Evolutionary conservation across 2,888 invertebrate species (phyloP), one percentile per base, ranked within the genome.

Genomic region (Drosophila falleni): DNA sequence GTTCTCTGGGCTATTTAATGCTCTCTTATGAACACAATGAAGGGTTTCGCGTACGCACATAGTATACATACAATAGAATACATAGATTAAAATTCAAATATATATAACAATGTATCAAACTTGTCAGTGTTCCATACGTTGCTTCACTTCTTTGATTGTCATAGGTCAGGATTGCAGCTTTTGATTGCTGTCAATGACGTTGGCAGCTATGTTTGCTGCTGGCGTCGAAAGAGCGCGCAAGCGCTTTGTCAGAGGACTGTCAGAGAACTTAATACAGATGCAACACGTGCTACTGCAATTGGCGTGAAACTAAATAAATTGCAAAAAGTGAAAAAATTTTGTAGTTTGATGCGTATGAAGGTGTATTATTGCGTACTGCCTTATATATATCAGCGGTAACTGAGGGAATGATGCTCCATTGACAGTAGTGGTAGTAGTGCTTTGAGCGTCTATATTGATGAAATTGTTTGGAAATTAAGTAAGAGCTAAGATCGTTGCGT

Each of bases 81-180:
- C 19, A 19, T 19, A 19, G 19, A 19, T 19, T 19, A 19, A 19
- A 19, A 19, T 19, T 19, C 19, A 19, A 19, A 19, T 19, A 19
- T 19, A 19, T 19, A 19, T 19, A 19, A 19, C 1, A 19, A 19
- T 19, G 19, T 19, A 19, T 19, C 19, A 19, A 19, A 1, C 19
- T 73, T 58, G 70, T 64, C 55, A 63, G 58, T 71, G 67, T 76
- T 82, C 70, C 68, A 81, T 74, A 78, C 58, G 50, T 76, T 72
- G 58, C 67, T 49, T 68, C 55, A 61, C 56, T 81, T 54, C 78
- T 47, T 78, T 67, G 59, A 54, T 80, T 88, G 81, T 75, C 89
- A 71, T 86, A 86, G 85, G 85, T 86, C 85, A 87, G 79, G 81
- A 67, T 74, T 86, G 67, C 74, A 76, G 70, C 61, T 65, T 75